These are phyloP conservation scores for Heterodera schachtii DNA, from an alignment of 1,140 invertebrate species.

Conservation along the genomic window DNA sequence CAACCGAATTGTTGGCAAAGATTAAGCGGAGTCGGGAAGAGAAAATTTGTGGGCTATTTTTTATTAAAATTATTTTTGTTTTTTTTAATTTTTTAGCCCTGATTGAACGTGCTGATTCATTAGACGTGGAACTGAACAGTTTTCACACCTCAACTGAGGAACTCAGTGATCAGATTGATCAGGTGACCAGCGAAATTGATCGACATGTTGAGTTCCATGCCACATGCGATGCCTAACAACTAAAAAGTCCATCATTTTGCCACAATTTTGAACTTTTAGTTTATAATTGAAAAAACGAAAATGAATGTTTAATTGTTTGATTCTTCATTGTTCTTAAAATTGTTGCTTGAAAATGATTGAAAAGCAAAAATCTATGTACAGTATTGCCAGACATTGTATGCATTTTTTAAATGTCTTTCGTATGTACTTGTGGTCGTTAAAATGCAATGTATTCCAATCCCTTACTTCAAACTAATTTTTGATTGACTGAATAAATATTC, in stretches of 20 bases:
- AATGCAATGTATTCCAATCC: too few relatives aligned
- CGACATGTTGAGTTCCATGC: conserved; percentile 45
- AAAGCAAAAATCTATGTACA: too few relatives aligned
- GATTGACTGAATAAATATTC: too few relatives aligned
- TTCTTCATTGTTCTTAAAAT: too few relatives aligned
- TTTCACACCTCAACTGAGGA: conserved; percentile 34
- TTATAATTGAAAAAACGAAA: too few relatives aligned
- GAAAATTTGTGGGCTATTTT: conserved; percentile 42
- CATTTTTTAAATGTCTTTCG: too few relatives aligned
- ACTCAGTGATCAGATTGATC: conserved; percentile 47
- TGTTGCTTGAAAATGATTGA: too few relatives aligned
- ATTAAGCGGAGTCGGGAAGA: conserved; percentile 46
- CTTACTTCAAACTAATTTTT: too few relatives aligned
- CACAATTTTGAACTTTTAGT: neutral
- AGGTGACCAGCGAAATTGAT: conserved; percentile 47
- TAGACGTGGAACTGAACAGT: conserved; percentile 46
- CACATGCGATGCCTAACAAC: conserved; percentile 47
- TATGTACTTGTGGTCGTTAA: too few relatives aligned
- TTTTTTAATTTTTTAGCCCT: conserved; percentile 41
- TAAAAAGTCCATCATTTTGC: too few relatives aligned
- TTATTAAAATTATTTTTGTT: conserved; percentile 20
- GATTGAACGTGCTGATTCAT: conserved; percentile 48
- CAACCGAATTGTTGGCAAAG: conserved; percentile 54
- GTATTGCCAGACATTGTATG: too few relatives aligned
- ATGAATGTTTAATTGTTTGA: too few relatives aligned